These are phyloP conservation scores for Rana temporaria DNA, from an alignment of 2,113 vertebrate species.

Conservation along the genomic window DNA sequence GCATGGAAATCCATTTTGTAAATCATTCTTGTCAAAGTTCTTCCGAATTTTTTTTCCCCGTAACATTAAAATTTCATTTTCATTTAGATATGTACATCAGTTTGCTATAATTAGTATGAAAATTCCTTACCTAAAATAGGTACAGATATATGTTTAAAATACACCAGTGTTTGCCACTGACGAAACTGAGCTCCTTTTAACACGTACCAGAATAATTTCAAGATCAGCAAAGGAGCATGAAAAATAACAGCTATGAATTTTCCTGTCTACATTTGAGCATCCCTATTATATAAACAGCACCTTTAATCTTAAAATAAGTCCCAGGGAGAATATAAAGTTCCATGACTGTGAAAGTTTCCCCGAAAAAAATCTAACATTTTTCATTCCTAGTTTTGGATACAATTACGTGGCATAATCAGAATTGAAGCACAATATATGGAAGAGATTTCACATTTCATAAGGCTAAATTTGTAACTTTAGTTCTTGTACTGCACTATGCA, in stretches of 20 bases:
- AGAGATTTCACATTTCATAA: background rate
- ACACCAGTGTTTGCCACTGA: background rate
- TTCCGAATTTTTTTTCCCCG: too few species aligned
- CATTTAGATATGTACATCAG: too few species aligned
- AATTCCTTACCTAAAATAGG: background rate
- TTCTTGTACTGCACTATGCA: background rate
- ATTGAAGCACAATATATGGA: background rate
- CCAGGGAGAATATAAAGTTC: conserved; percentile 18
- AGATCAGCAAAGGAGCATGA: conserved; percentile 21
- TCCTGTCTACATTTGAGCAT: conserved; percentile 3
- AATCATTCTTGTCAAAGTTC: too few species aligned
- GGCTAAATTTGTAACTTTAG: background rate
- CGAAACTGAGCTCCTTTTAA: conserved; percentile 17
- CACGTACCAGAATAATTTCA: conserved; percentile 29
- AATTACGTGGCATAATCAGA: background rate
- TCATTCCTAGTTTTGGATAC: background rate
- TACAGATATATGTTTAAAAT: conserved; percentile 31
- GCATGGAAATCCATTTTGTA: too few species aligned
- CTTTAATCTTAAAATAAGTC: conserved; percentile 36
- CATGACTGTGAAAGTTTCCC: conserved; percentile 8
- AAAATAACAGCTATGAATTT: conserved; percentile 41
- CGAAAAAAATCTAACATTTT: conserved; percentile 14
- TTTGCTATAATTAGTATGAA: too few species aligned
- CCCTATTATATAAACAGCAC: conserved; percentile 39
- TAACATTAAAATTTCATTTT: too few species aligned